These are phyloP conservation scores for Tribolium madens DNA, from an alignment of 1,140 invertebrate genomes.

Conservation along the genomic window DNA sequence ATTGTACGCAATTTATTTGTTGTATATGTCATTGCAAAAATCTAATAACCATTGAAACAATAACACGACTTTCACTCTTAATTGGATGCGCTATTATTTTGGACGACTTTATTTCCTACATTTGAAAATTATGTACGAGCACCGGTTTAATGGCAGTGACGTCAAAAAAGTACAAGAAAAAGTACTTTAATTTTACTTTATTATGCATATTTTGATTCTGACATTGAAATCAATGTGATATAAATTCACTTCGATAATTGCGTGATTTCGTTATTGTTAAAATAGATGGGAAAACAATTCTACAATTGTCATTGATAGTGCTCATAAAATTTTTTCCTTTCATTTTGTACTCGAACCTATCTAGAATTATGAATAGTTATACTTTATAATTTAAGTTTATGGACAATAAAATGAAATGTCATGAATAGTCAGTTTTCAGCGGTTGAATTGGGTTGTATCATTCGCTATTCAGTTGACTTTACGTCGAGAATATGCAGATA, in stretches of 20 bases:
- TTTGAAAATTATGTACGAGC: too few species aligned
- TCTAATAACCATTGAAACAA: constrained; percentile 11
- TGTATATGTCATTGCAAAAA: background rate
- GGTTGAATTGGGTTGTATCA: background rate
- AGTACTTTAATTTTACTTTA: background rate
- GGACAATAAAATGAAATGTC: background rate
- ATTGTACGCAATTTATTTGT: too few species aligned
- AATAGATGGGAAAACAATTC: background rate
- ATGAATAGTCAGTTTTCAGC: background rate
- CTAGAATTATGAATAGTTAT: background rate
- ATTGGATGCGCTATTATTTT: background rate
- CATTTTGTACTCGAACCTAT: background rate
- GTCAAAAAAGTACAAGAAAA: background rate
- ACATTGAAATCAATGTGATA: background rate
- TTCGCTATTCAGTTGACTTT: background rate
- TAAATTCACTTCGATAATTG: too few species aligned
- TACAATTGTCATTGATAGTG: background rate
- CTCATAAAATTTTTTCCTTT: background rate
- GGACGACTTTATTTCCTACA: background rate
- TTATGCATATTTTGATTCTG: background rate
- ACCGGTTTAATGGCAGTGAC: background rate
- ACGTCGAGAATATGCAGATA: background rate
- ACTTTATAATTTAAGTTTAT: background rate
- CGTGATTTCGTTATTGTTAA: too few species aligned
- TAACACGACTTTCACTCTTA: constrained; percentile 29